Conservation (phyloP, 2,113 vertebrate species). For the Eira barbara region DNA sequence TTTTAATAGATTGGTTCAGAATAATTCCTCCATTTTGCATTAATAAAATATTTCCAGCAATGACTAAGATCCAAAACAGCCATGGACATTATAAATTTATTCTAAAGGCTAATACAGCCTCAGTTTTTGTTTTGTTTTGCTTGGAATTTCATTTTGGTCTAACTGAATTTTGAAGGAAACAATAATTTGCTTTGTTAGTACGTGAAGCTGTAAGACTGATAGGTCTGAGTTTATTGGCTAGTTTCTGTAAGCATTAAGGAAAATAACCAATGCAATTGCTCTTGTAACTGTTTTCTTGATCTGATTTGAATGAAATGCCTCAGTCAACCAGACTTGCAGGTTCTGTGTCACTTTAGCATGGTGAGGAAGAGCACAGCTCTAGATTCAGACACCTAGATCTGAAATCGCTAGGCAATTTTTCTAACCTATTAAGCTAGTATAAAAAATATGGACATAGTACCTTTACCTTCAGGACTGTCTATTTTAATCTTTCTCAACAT, state of each 20-base stretch:
- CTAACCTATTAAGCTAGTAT: not conserved
- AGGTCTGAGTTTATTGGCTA: not conserved
- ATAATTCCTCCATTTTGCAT: not conserved
- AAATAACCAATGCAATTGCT: not conserved
- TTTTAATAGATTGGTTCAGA: not conserved
- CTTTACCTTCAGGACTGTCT: not conserved
- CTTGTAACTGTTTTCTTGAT: conserved; percentile 2
- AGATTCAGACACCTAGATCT: not conserved
- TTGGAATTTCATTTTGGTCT: not conserved
- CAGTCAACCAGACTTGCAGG: not conserved
- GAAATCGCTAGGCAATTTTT: not conserved
- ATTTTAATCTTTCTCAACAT: not conserved
- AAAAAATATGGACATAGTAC: not conserved
- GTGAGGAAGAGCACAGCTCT: not conserved
- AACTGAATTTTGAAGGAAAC: not conserved
- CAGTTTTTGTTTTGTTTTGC: not conserved
- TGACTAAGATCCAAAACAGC: not conserved
- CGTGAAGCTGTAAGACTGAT: not conserved
- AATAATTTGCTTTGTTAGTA: not conserved
- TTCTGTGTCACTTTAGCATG: not conserved
- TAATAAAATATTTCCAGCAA: not conserved
- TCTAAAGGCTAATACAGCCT: not conserved
- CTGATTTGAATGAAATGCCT: not conserved
- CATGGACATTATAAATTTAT: not conserved
- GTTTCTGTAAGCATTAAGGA: not conserved